Evolutionary conservation across 2,113 vertebrate genomes (phyloP), one percentile per base, ranked within the genome.

Genomic region (Athene cunicularia): DNA sequence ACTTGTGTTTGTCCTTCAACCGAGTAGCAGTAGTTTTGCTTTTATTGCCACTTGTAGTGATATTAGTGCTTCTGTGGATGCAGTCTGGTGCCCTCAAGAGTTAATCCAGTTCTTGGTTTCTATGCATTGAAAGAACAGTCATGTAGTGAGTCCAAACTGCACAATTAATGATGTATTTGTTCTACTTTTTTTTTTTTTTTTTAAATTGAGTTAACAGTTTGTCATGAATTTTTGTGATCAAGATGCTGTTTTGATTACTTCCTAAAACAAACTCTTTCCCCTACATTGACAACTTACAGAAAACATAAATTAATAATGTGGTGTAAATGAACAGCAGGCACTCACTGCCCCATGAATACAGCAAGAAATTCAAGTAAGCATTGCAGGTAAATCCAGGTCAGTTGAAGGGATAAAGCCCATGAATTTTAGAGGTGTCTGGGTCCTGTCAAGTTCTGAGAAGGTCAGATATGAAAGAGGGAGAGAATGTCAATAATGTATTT

Each of bases 11-110:
- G 45, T 37, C 22, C 35, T 72, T 68, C 10, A 24, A 26, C 14
- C 49, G 27, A 30, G n/a, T 28, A 59, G 43, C 22, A 16, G 21
- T 33, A 63, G 21, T 47, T 9, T 45, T n/a, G 68, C 19, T 63
- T 55, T 37, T 52, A 14, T 62, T 85, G 2, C 1, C 41, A 52
- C 0, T 0, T 47, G 12, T 28, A 64, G 33, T 5, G 45, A 45
- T 59, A 67, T 4, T n/a, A 64, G 12, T 18, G 41, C 14, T 88
- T 60, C 24, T 80, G 35, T 35, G 39, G 13, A 17, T 53, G n/a
- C 49, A 39, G 55, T 17, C 17, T 32, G 26, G 8, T 30, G 73
- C 6, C 19, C 9, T 35, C 9, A 7, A 35, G 30, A 88, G 39
- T 66, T 85, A 90, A 94, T 52, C 41, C 23, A 62, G 5, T 43